These are phyloP conservation scores for Threskiornis aethiopicus DNA, from an alignment of 2,797 vertebrate genomes.

Conservation along the genomic window DNA sequence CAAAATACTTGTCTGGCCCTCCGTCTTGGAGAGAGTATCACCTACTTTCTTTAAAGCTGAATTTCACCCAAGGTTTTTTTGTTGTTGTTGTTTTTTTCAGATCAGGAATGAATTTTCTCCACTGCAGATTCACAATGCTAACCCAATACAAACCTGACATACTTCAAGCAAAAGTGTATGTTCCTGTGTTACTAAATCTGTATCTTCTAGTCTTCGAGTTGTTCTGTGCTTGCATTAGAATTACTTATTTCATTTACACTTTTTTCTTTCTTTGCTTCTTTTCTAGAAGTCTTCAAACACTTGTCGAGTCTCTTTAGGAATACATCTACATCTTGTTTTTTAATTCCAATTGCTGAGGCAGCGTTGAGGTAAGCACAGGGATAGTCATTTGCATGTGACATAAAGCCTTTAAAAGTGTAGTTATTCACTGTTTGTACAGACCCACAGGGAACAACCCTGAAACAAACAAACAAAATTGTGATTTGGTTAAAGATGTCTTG, in stretches of 20 bases:
- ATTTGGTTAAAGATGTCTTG: background rate
- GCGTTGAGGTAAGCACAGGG: slow-evolving; percentile 94
- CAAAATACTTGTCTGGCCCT: background rate
- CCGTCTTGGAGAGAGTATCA: background rate
- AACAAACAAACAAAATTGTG: slow-evolving; percentile 33
- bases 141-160: background rate
- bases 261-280: slow-evolving; percentile 68
- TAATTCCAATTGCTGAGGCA: slow-evolving; percentile 92
- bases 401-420: slow-evolving; percentile 91
- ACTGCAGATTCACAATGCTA: background rate
- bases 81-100: background rate
- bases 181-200: background rate
- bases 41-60: background rate
- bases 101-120: background rate
- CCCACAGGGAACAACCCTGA: slow-evolving; percentile 89
- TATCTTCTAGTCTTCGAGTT: background rate
- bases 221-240: background rate
- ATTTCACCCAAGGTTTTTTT: background rate
- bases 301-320: slow-evolving; percentile 93
- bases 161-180: background rate
- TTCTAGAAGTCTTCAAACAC: slow-evolving; percentile 85
- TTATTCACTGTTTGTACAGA: slow-evolving; percentile 86
- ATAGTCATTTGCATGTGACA: slow-evolving; percentile 90
- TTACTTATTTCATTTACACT: background rate
- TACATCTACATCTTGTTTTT: slow-evolving; percentile 85